phyloP scores from a whole-genome alignment of 2,113 vertebrate genomes.

The Coturnix japonica region DNA sequence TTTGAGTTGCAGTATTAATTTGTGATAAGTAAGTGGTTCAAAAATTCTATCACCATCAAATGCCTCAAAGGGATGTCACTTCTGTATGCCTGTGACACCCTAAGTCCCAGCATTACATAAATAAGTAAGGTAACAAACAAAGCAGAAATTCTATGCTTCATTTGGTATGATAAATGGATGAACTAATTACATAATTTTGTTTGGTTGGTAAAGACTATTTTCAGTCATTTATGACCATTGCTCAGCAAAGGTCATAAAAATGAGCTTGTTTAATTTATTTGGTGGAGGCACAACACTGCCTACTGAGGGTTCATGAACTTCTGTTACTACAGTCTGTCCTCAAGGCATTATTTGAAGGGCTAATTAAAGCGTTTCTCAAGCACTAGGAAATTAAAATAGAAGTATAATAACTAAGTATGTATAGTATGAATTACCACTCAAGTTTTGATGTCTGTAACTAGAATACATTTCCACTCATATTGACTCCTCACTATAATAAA shows the following conservation, averaged over 20 bases:
- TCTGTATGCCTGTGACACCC: background rate
- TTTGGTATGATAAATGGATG: background rate
- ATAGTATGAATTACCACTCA: background rate
- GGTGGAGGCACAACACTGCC: background rate
- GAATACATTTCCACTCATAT: background rate
- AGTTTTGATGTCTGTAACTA: background rate
- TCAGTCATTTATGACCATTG: background rate
- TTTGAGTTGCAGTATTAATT: background rate
- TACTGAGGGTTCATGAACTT: background rate
- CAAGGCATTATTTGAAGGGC: background rate
- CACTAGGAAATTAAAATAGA: background rate
- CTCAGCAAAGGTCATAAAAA: background rate
- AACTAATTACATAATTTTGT: background rate
- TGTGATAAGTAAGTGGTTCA: background rate
- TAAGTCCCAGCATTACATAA: background rate
- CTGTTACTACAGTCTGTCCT: background rate
- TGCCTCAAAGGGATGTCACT: background rate
- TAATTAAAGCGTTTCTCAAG: background rate
- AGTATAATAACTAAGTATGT: background rate
- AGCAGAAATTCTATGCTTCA: background rate
- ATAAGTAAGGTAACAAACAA: background rate
- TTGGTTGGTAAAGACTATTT: background rate
- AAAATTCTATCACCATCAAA: background rate
- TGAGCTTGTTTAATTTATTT: background rate
- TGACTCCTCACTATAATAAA: background rate